Conservation (phyloP, 1,140 invertebrate genomes). For the Eumaeus atala region DNA sequence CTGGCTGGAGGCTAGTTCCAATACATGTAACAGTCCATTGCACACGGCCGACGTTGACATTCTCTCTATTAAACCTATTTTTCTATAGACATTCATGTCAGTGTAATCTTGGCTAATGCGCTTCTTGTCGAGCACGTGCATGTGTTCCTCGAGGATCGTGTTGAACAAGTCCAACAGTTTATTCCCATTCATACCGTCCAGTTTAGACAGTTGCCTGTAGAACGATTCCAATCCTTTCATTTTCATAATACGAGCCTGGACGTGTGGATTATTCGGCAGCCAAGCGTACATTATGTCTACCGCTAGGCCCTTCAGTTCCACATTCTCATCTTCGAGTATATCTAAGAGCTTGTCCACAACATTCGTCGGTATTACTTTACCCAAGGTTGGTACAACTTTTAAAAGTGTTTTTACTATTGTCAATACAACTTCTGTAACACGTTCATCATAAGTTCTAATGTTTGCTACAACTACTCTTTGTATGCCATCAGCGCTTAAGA, state of each 20-base stretch:
- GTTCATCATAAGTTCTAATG: constrained; percentile 24
- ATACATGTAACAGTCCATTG: too few species aligned
- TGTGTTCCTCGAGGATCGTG: constrained; percentile 49
- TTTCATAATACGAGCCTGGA: constrained; percentile 54
- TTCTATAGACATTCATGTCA: constrained; percentile 37
- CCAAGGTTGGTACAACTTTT: constrained; percentile 36
- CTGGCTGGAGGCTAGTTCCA: too few species aligned
- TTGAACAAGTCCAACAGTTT: constrained; percentile 48
- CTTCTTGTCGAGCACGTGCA: constrained; percentile 30
- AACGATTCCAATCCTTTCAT: constrained; percentile 50
- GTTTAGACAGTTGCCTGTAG: constrained; percentile 46
- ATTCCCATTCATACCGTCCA: constrained; percentile 32
- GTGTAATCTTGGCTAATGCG: constrained; percentile 26
- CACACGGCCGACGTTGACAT: too few species aligned
- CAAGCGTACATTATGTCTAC: constrained; percentile 45
- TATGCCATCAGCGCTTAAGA: constrained; percentile 41
- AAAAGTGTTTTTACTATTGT: constrained; percentile 39
- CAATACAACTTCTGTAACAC: constrained; percentile 31
- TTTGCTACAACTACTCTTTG: constrained; percentile 34
- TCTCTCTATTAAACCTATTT: constrained; percentile 34
- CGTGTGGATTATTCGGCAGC: constrained; percentile 46
- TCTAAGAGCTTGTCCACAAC: constrained; percentile 48
- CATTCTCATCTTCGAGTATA: constrained; percentile 48
- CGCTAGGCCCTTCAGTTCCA: constrained; percentile 39
- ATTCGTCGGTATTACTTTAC: constrained; percentile 31